phyloP scores from a whole-genome alignment of 1,140 invertebrate genomes.

The Drosophila dunni region DNA sequence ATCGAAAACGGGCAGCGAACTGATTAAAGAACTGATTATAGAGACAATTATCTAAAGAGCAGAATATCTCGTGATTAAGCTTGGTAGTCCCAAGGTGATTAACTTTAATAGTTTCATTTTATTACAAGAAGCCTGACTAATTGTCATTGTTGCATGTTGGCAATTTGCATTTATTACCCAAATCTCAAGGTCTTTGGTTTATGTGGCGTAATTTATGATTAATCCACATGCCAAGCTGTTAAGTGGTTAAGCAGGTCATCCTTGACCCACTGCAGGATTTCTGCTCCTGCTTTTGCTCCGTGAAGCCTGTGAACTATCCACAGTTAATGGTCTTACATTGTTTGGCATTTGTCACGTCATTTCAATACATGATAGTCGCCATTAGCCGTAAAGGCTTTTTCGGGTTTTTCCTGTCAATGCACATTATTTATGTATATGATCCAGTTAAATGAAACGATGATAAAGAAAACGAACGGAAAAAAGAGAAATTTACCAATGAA shows the following conservation, averaged over 20 bases:
- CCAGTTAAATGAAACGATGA: constrained; percentile 5
- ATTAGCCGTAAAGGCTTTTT: constrained; percentile 20
- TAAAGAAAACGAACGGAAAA: not conserved
- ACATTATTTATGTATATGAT: constrained; percentile 17
- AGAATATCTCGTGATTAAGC: too few species aligned
- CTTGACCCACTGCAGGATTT: constrained; percentile 34
- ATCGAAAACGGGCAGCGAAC: too few species aligned
- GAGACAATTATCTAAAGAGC: too few species aligned
- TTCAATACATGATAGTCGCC: constrained; percentile 22
- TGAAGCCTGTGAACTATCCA: constrained; percentile 9
- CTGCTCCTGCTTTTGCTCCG: not conserved
- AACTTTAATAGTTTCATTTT: not conserved
- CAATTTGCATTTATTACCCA: constrained; percentile 18
- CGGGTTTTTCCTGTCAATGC: constrained; percentile 21
- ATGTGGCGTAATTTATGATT: constrained; percentile 11
- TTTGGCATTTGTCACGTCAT: constrained; percentile 45
- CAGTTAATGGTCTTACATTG: constrained; percentile 9
- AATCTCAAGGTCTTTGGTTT: not conserved
- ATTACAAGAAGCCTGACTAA: not conserved
- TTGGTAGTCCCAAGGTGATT: not conserved
- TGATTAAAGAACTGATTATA: too few species aligned
- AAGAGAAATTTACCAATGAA: constrained; percentile 7
- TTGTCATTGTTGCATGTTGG: not conserved
- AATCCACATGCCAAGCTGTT: not conserved
- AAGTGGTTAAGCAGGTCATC: constrained; percentile 17